Base-by-base conservation (phyloP, 64 coral and sea anemone species). In the Montipora efflorescens region DNA sequence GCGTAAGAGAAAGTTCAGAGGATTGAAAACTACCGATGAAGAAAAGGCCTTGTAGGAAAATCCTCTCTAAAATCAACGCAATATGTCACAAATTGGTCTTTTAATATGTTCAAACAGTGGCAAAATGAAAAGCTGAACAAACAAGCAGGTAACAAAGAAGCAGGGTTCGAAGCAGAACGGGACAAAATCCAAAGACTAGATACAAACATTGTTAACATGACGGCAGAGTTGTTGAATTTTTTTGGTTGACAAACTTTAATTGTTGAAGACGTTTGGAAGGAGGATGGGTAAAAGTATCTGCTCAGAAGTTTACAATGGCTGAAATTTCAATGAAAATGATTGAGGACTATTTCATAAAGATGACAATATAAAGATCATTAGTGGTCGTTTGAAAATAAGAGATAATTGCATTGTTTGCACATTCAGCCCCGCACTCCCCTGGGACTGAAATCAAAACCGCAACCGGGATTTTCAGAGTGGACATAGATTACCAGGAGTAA, bases 161-260 rank as follows among this genome's bases (percentile, higher is more conserved):
- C 62, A 28, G 82, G 67, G 90, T 92, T 84, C 22, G 52, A 22
- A 53, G 72, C 84, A 50, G 90, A 83, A 55, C 64, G 48, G 53
- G 90, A 80, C 22, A 92, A 92, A 83, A 84, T 92, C 47, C 21
- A 84, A 76, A 75, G 66, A 58, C 70, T 92, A 47, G 90, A 92
- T 52, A 28, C 28, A 0, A 28, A 28, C 73, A 92, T 92, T 75
- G 69, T 59, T 64, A 69, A 92, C 67, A 92, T 92, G 90, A 92
- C 44, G 44, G 74, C 51, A 61, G 85, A 94, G 21, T 51, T 64
- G 6, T 52, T 94, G 11, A 28, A 28, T 1, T 49, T 79, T 76
- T 90, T 22, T 90, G 87, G 49, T 48, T 94, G 14, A 94, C 77
- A 59, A 89, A 94, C 50, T 90, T 90, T 83, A 23, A 23, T 23